Base-by-base conservation (phyloP, 2,113 vertebrate species). In the Crotalus horridus region DNA sequence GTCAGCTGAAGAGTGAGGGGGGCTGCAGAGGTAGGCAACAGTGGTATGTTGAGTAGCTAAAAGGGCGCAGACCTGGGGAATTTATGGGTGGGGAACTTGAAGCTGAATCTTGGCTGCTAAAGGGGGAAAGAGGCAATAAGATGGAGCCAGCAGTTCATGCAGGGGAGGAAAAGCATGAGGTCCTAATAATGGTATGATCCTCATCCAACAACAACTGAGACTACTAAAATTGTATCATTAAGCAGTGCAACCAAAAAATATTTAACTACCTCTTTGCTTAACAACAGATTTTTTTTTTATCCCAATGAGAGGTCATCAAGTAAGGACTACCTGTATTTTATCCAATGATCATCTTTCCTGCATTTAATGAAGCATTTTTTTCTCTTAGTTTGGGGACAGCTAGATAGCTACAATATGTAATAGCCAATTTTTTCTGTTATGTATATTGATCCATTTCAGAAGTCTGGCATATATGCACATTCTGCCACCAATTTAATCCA, bases 341-440 rank as follows among this genome's bases (percentile, higher is more conserved):
- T 90, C 93, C 89, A 69, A 43, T 93, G 86, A 85, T 39, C 91
- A 93, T 95, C 94, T 94, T 94, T 93, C 55, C 54, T 89, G 87
- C 88, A 94, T 51, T 93, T 93, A 61, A 61, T 26, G 6, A 59
- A 59, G 9, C 58, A 61, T 61, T 61, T 61, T 48, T 48, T 48
- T 61, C 58, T 61, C 58, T 61, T 61, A 24, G 23, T 1, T n/a
- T 87, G 92, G 94, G 92, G 87, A 90, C 26, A 46, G 8, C 61
- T 21, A 33, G 26, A 61, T n/a, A 61, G 43, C 26, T 48, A 6
- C 24, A 61, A 26, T 51, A 58, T 58, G 12, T 69, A 26, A 23
- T 24, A 5, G 91, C 21, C 56, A 17, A n/a, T 33, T 33, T 55
- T 15, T 21, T 55, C 48, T 61, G 69, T 48, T 56, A 81, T 15